Base-by-base conservation (phyloP, 2,888 invertebrate species). In the Agrochola lychnidis region DNA sequence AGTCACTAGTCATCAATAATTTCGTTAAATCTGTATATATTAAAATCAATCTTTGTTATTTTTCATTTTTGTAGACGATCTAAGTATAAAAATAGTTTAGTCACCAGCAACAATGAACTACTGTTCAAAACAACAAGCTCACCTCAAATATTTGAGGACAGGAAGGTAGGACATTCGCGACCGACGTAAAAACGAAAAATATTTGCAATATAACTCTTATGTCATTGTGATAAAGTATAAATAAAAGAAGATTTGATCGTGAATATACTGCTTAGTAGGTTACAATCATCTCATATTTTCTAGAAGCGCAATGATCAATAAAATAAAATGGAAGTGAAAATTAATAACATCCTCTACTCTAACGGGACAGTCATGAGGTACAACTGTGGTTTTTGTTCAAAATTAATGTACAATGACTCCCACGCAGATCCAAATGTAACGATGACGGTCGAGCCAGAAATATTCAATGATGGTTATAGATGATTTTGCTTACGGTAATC, bases 371-470 rank as follows among this genome's bases (percentile, higher is more conserved):
- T 79, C 75, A 78, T 76, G 42, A 81, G 45, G 78, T 86, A 71
- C 80, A 73, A 77, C 63, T 62, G 42, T 56, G 40, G 67, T 77
- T 84, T 80, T 77, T 76, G 73, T 61, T 36, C 73, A 76, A 78
- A 85, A 75, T 77, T 81, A 73, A 77, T 81, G 77, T 83, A 84
- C 79, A 86, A 80, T 82, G 79, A 79, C 84, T 79, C 89, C 86
- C 79, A 90, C 87, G 61, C 76, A 40, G 22, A 48, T 36, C 69
- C 66, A 56, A 82, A 80, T 83, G 56, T 83, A 78, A 74, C 62
- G 83, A 88, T 90, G 89, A 89, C 86, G 77, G 16, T 51, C 2
- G 57, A 22, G 42, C 22, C 36, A 69, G 48, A 82, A 71, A 76
- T 73, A 81, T 53, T 56, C 10, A 42, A 68, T 72, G 42, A 25